Base-by-base conservation (phyloP, 2,113 vertebrate species). In the Lagenorhynchus albirostris region DNA sequence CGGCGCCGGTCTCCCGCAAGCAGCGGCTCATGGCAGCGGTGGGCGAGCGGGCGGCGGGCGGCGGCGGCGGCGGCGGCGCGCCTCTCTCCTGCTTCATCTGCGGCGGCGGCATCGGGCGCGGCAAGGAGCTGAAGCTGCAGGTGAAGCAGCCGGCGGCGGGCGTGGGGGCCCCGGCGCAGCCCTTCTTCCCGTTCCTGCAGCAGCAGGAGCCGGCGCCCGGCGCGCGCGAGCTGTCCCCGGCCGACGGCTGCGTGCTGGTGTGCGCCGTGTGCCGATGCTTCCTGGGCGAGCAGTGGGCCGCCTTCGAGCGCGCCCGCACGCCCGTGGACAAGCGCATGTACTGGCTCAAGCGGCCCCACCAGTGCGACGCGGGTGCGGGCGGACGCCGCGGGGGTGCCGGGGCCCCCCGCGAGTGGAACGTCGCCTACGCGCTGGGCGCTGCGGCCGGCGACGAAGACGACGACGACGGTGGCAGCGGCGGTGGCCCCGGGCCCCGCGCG, bases 291-390 rank as follows among this genome's bases (percentile, higher is more conserved):
- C 99, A 99, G 99, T 99, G 99, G 99, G 99, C 99, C 98, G 99
- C 99, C 38, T 99, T 99, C 98, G 99, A 99, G 98, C 99, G 99
- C 98, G 99, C 98, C 98, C 98, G 99, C 98, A 99, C 99, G 94
- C 99, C 99, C 17, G 97, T 99, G 29, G 99, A 99, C 98, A 99
- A 99, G 98, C 99, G 99, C 98, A 99, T 99, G 99, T 99, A 99
- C 98, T 99, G 99, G 99, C 98, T 99, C 62, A 99, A 99, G 94
- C 98, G 99, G 92, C 99, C 99, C 62, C 99, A 99, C 97, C 99
- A 99, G 99, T 99, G 99, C 98, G 97, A 98, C 71, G 96, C 95
- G 96, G 97, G 96, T 83, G 97, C 97, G 44, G 97, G 76, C 73
- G 97, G 97, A 68, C 97, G 96, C 71, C 91, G 96, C 25, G 95